These are phyloP conservation scores for Paramisgurnus dabryanus DNA, from an alignment of 2,113 vertebrate species.

Conservation along the genomic window DNA sequence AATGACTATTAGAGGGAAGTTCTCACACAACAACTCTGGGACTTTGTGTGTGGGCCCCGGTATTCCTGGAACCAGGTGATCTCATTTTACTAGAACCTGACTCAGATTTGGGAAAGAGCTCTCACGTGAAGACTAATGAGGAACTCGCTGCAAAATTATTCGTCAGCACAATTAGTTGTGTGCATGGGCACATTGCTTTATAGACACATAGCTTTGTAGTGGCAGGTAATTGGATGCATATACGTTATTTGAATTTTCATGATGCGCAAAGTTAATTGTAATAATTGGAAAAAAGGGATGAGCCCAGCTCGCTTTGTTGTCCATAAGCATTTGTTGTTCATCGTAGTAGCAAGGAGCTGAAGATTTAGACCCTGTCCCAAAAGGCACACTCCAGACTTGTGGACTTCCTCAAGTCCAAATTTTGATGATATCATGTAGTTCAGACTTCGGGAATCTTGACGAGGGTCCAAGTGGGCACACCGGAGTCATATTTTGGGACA, in stretches of 20 bases:
- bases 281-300: no score
- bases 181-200: background rate
- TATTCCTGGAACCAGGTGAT: conserved; percentile 44
- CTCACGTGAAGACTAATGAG: conserved; percentile 8
- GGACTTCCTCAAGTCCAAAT: no score
- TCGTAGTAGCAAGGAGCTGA: no score
- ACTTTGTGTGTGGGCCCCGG: conserved; percentile 31
- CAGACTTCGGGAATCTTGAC: no score
- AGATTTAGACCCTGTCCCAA: no score
- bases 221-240: background rate
- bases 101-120: conserved; percentile 25
- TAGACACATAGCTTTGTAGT: background rate
- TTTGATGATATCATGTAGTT: no score
- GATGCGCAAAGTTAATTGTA: background rate
- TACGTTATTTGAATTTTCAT: background rate
- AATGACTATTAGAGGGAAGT: conserved; percentile 30
- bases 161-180: conserved; percentile 18
- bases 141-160: conserved; percentile 14
- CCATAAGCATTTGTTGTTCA: no score
- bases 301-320: no score
- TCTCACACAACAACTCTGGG: conserved; percentile 8
- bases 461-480: no score
- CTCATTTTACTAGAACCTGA: conserved; percentile 33
- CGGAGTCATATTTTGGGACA: no score
- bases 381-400: no score